Conservation (phyloP, 2,113 vertebrate genomes). For the Oncorhynchus tshawytscha region DNA sequence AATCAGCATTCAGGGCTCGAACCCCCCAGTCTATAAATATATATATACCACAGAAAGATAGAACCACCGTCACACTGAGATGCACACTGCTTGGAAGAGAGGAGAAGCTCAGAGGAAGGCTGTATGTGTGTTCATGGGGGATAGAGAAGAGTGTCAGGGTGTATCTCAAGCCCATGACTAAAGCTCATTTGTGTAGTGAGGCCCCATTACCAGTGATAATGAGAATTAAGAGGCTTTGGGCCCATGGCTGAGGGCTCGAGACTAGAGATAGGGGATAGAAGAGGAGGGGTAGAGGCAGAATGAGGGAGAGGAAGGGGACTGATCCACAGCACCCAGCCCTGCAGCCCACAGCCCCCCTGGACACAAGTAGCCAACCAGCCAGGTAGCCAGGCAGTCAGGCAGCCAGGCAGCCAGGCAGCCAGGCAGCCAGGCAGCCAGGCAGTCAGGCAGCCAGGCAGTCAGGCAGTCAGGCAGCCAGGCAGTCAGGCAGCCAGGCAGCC, state of each 20-base stretch:
- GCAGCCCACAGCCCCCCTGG: conserved; percentile 39
- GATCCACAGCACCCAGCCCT: conserved; percentile 37
- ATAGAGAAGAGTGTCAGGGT: conserved; percentile 17
- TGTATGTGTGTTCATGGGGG: neutral
- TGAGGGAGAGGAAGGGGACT: neutral
- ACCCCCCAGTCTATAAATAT: too few species aligned
- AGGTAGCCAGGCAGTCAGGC: conserved; percentile 34
- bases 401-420: too few species aligned
- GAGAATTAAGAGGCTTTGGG: conserved; percentile 75
- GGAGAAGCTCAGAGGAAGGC: neutral
- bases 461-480: too few species aligned
- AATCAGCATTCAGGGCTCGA: too few species aligned
- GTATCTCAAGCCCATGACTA: conserved; percentile 64
- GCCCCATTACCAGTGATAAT: conserved; percentile 73
- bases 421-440: conserved; percentile 25
- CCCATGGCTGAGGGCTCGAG: conserved; percentile 46
- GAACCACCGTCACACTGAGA: neutral
- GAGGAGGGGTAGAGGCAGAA: conserved; percentile 2
- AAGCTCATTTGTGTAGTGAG: conserved; percentile 68
- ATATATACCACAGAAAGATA: neutral
- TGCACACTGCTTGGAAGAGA: neutral
- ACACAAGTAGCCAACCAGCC: conserved; percentile 34
- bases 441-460: too few species aligned
- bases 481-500: too few species aligned
- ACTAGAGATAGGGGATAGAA: conserved; percentile 14